Evolutionary conservation across 2,797 vertebrate genomes (phyloP).

Genomic region (Numenius phaeopus): DNA sequence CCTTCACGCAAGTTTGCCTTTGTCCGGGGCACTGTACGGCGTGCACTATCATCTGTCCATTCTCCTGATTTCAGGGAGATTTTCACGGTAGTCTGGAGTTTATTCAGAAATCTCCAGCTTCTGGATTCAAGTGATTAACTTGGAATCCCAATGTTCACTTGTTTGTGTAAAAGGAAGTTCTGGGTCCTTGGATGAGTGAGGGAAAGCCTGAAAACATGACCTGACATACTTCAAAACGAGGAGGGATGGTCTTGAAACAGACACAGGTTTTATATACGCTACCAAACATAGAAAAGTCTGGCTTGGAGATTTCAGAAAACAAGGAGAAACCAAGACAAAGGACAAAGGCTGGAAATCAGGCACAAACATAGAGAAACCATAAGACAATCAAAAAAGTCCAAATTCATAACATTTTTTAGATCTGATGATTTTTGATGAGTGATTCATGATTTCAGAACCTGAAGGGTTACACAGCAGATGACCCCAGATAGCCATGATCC

Average conservation of each 20-base stretch:
- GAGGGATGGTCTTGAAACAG: not conserved
- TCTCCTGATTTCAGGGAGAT: not conserved
- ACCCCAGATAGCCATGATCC: not conserved
- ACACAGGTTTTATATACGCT: not conserved
- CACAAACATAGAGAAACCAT: not conserved
- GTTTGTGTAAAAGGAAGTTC: not conserved
- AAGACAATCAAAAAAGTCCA: not conserved
- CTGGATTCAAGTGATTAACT: not conserved
- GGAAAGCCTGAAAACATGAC: not conserved
- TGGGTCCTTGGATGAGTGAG: not conserved
- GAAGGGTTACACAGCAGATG: not conserved
- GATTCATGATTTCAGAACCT: not conserved
- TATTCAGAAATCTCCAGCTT: not conserved
- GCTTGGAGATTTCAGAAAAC: not conserved
- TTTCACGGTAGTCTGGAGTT: not conserved
- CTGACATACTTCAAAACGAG: not conserved
- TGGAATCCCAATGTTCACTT: accelerated
- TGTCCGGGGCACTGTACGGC: not conserved
- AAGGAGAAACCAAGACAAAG: not conserved
- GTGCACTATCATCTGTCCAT: not conserved
- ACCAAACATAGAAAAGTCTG: not conserved
- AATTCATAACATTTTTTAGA: not conserved
- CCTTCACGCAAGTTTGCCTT: slow-evolving; percentile 40
- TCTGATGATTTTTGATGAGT: not conserved
- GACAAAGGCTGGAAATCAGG: not conserved